Evolutionary conservation across 2,888 invertebrate species (phyloP).

Genomic region (Serrognathus titanus): DNA sequence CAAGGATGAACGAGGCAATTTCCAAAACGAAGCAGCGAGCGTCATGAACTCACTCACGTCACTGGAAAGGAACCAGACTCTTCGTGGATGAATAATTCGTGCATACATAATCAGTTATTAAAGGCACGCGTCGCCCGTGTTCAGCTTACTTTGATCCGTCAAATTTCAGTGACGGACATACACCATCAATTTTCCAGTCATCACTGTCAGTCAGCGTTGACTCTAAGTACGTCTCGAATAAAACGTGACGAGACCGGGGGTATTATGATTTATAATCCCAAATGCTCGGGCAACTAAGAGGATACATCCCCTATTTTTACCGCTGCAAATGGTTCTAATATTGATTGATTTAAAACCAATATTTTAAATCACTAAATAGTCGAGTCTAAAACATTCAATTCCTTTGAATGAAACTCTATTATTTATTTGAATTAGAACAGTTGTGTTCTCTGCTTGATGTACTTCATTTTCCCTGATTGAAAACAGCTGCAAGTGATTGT

Average conservation of each 20-base stretch:
- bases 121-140: constrained; percentile 13
- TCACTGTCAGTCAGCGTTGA: constrained; percentile 22
- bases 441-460: too few species aligned
- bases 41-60: neutral
- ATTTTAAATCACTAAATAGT: too few species aligned
- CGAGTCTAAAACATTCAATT: too few species aligned
- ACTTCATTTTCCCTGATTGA: too few species aligned
- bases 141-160: constrained; percentile 15
- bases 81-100: constrained; percentile 11
- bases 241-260: constrained; percentile 1
- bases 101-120: constrained; percentile 16
- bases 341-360: too few species aligned
- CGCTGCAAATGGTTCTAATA: too few species aligned
- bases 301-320: too few species aligned
- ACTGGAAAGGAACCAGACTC: constrained; percentile 1
- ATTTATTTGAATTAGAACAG: too few species aligned
- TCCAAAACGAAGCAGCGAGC: too few species aligned
- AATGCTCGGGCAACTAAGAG: neutral
- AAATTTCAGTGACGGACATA: constrained; percentile 20
- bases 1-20: too few species aligned
- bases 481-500: too few species aligned
- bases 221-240: constrained; percentile 4
- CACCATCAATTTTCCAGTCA: constrained; percentile 27
- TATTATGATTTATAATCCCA: constrained; percentile 1
- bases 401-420: too few species aligned